Conservation (phyloP, 2,888 invertebrate genomes). For the Isoperla grammatica region DNA sequence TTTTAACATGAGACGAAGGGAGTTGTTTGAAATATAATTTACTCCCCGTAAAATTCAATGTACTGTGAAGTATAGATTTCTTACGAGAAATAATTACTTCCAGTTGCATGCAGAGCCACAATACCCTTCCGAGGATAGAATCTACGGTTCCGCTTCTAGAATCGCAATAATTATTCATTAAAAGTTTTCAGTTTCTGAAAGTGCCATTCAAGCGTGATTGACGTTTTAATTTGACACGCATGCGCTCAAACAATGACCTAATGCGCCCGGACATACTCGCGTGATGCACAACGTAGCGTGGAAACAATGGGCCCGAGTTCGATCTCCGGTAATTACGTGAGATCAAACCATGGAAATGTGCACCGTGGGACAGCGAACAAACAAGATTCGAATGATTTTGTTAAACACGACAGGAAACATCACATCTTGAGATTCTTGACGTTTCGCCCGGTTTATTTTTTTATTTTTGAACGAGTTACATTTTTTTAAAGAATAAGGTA, state of each 20-base stretch:
- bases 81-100: neutral
- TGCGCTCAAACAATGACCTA: conserved; percentile 7
- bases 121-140: too few species aligned
- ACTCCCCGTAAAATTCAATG: neutral
- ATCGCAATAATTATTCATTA: conserved; percentile 6
- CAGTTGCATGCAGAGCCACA: too few species aligned
- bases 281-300: conserved; percentile 20
- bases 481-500: too few species aligned
- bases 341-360: too few species aligned
- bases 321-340: neutral
- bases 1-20: too few species aligned
- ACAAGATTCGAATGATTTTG: too few species aligned
- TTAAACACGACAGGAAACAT: too few species aligned
- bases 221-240: conserved; percentile 11
- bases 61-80: neutral
- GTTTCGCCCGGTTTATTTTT: too few species aligned
- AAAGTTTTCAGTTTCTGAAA: neutral
- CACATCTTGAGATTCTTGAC: too few species aligned
- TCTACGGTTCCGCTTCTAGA: neutral
- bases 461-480: too few species aligned
- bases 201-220: conserved; percentile 3
- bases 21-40: too few species aligned
- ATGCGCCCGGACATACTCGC: conserved; percentile 10
- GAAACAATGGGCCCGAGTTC: conserved; percentile 9
- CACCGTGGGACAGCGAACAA: too few species aligned